phyloP scores from a whole-genome alignment of 2,888 invertebrate species.

The Chorisops tibialis region DNA sequence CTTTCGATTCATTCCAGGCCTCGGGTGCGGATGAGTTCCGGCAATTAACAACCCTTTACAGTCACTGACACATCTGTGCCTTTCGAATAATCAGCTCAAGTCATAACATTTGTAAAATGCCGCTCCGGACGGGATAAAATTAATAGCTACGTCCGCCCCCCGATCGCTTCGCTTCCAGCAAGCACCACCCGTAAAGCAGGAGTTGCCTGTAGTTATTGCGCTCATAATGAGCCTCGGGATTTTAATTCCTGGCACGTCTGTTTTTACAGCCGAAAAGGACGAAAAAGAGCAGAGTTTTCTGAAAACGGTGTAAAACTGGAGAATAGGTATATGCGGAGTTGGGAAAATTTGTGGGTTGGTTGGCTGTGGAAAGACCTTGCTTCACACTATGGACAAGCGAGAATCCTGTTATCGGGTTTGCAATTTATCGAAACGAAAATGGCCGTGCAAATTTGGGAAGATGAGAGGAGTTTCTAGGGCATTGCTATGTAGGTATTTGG shows the following conservation, averaged over 20 bases:
- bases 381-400: no score
- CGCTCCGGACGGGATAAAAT: conserved; percentile 21
- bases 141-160: conserved; percentile 8
- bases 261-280: conserved; percentile 9
- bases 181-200: not conserved
- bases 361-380: no score
- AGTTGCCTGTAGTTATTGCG: conserved; percentile 11
- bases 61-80: conserved; percentile 29
- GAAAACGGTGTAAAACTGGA: no score
- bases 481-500: no score
- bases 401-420: conserved; percentile 23
- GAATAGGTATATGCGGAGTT: not conserved
- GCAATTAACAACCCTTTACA: conserved; percentile 28
- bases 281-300: conserved; percentile 2
- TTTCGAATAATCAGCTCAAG: conserved; percentile 30
- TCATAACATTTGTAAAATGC: conserved; percentile 26
- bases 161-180: no score
- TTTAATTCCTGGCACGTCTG: conserved; percentile 19
- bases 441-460: conserved; percentile 20
- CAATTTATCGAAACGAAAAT: conserved; percentile 23
- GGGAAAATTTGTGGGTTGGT: not conserved
- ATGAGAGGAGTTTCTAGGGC: not conserved
- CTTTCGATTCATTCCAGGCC: not conserved
- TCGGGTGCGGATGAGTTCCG: conserved; percentile 10
- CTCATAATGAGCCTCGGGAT: conserved; percentile 12